A percentile compares a stretch with the other conserved stretches of the same genome.
Conservation (phyloP, 2,888 invertebrate species). For the Orthonychiurus folsomi region DNA sequence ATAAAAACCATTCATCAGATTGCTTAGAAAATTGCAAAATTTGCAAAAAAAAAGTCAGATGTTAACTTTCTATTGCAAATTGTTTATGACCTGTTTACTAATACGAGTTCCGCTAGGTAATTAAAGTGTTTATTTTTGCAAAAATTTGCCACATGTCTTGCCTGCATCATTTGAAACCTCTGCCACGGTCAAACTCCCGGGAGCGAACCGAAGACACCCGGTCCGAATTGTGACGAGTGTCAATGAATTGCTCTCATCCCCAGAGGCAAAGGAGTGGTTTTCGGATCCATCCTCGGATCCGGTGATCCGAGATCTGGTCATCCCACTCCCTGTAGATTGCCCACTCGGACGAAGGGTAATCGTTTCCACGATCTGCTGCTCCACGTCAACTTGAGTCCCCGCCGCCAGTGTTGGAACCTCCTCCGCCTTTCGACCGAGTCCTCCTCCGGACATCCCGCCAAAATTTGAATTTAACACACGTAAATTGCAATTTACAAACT, state of each 20-base stretch:
- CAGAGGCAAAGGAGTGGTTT: constrained; percentile 31
- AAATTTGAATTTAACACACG: too few relatives aligned
- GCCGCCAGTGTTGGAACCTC: too few relatives aligned
- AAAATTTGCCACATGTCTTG: too few relatives aligned
- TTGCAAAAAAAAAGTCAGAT: background rate
- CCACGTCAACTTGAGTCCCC: too few relatives aligned
- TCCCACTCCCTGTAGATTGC: too few relatives aligned
- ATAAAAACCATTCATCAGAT: constrained; percentile 20
- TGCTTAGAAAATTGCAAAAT: background rate
- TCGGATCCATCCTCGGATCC: constrained; percentile 9
- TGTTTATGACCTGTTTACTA: constrained; percentile 12
- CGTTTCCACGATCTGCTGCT: too few relatives aligned
- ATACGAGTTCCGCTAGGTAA: too few relatives aligned
- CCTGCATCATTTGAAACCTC: constrained; percentile 43
- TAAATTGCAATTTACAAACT: too few relatives aligned
- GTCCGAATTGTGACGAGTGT: constrained; percentile 17
- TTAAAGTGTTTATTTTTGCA: too few relatives aligned
- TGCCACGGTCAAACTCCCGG: constrained; percentile 41
- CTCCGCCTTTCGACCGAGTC: too few relatives aligned
- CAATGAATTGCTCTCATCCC: constrained; percentile 22
- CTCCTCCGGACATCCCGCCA: too few relatives aligned
- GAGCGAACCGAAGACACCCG: constrained; percentile 10
- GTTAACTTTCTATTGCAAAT: background rate
- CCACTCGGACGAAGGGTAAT: too few relatives aligned
- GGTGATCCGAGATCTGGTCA: background rate